These are phyloP conservation scores for Pollenia amentaria DNA, from an alignment of 2,888 invertebrate genomes.

Conservation along the genomic window DNA sequence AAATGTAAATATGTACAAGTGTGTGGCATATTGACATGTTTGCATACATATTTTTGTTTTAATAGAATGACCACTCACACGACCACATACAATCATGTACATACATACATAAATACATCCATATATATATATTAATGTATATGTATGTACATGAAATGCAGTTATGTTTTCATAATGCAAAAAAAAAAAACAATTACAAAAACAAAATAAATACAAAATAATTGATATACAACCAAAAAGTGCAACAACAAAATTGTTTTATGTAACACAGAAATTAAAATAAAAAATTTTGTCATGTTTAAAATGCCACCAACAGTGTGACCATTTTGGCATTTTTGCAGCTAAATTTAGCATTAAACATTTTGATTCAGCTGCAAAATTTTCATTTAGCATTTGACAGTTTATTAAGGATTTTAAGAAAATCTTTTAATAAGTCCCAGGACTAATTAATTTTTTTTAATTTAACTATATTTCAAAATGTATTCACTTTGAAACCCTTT, in stretches of 20 bases:
- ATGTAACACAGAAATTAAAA: conserved; percentile 26
- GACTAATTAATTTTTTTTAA: too few species aligned
- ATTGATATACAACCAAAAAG: conserved; percentile 39
- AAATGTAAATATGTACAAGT: conserved; percentile 62
- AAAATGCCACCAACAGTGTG: conserved; percentile 52
- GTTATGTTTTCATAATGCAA: conserved; percentile 53
- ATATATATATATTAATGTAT: background rate
- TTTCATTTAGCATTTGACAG: too few species aligned
- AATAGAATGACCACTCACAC: conserved; percentile 49
- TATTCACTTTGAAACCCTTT: too few species aligned
- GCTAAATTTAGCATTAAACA: too few species aligned
- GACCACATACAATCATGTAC: background rate
- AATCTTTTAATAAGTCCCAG: too few species aligned
- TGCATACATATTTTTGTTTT: conserved; percentile 63
- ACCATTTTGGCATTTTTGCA: too few species aligned
- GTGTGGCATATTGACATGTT: conserved; percentile 72
- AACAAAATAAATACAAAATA: conserved; percentile 51
- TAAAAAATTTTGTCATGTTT: conserved; percentile 57
- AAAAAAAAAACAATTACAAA: conserved; percentile 24
- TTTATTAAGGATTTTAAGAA: too few species aligned
- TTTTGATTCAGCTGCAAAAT: too few species aligned
- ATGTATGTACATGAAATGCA: background rate
- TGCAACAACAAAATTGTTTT: conserved; percentile 11
- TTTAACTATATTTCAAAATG: too few species aligned
- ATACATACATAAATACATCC: background rate